phyloP scores from a whole-genome alignment of 2,113 vertebrate genomes.

The Sander vitreus region DNA sequence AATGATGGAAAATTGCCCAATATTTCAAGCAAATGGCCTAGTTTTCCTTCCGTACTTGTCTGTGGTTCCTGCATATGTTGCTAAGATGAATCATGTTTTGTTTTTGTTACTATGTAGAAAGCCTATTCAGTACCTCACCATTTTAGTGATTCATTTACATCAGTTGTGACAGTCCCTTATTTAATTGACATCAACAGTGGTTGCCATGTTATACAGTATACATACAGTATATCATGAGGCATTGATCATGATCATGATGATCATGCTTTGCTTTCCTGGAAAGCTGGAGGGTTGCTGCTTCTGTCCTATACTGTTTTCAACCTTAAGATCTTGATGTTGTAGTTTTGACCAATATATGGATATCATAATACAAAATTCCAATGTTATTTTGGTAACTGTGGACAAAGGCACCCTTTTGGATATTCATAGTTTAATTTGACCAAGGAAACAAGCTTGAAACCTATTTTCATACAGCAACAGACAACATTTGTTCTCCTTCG shows the following conservation, averaged over 20 bases:
- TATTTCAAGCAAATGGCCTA: conserved; percentile 48
- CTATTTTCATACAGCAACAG: not conserved
- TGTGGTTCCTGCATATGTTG: conserved; percentile 26
- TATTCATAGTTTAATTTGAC: not conserved
- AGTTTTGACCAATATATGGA: not conserved
- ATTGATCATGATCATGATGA: too few species aligned
- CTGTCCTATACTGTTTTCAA: not conserved
- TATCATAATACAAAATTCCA: not conserved
- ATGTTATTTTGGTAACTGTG: not conserved
- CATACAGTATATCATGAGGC: conserved; percentile 17
- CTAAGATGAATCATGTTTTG: conserved; percentile 33
- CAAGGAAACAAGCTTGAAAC: not conserved
- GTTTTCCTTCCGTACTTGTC: conserved; percentile 18
- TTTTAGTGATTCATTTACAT: conserved; percentile 19
- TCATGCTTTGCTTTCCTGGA: conserved; percentile 17
- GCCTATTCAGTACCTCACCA: conserved; percentile 3
- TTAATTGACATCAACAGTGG: not conserved
- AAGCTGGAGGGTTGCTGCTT: too few species aligned
- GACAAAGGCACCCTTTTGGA: not conserved
- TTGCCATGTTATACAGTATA: conserved; percentile 4
- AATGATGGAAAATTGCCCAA: conserved; percentile 66
- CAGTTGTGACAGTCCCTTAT: not conserved
- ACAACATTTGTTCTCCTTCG: not conserved
- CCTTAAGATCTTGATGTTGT: not conserved
- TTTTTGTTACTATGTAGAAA: conserved; percentile 10